Conservation (phyloP, 1,140 invertebrate genomes). For the Brachionus calyciflorus region DNA sequence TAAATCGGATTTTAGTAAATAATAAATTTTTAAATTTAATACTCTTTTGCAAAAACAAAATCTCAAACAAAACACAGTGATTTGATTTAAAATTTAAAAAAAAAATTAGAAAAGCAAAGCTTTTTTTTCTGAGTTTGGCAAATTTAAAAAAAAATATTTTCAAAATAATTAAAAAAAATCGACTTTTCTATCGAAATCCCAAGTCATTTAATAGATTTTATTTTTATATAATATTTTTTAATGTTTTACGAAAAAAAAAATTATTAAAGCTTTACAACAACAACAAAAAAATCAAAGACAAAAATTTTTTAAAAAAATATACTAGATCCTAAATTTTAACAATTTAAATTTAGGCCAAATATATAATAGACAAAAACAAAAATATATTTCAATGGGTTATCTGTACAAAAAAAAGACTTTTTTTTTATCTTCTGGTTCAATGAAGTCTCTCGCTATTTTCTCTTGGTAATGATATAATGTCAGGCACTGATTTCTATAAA, state of each 20-base stretch:
- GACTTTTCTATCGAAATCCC: not conserved
- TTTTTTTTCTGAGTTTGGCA: not conserved
- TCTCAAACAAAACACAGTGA: not conserved
- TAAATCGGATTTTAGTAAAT: no score
- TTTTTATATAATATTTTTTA: not conserved
- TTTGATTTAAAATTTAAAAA: not conserved
- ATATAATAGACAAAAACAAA: no score
- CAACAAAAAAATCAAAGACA: not conserved
- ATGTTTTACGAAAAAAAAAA: no score
- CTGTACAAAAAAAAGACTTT: not conserved
- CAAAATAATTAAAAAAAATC: no score
- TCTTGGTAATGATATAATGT: slow-evolving; percentile 9
- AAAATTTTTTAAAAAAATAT: not conserved
- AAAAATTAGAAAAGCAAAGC: not conserved
- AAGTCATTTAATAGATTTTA: not conserved
- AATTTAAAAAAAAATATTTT: not conserved
- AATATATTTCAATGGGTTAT: no score
- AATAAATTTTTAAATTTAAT: no score
- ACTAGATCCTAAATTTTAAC: no score
- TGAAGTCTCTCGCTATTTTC: slow-evolving; percentile 16
- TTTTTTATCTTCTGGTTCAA: not conserved
- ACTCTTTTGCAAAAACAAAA: not conserved
- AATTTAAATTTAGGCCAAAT: no score
- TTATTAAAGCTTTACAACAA: no score
- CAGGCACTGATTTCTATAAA: slow-evolving; percentile 28